Conservation (phyloP, 2,113 vertebrate species). For the Myotis yumanensis region DNA sequence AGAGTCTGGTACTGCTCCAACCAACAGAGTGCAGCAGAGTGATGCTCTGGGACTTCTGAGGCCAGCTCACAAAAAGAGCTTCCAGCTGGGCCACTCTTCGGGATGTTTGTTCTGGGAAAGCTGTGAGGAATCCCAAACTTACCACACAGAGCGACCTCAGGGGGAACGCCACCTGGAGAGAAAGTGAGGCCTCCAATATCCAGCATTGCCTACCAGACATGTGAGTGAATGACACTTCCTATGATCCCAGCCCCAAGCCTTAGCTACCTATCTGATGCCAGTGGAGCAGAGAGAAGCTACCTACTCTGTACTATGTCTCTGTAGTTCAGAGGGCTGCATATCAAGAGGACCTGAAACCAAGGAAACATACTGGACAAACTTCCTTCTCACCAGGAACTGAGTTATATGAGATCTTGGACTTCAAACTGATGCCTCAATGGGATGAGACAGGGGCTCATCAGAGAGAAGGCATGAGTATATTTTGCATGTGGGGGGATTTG, state of each 20-base stretch:
- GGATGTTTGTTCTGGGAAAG: neutral
- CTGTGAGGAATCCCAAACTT: neutral
- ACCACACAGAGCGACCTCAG: neutral
- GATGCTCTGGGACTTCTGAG: neutral
- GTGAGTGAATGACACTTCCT: neutral
- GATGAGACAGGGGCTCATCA: neutral
- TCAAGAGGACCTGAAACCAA: neutral
- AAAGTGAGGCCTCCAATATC: neutral
- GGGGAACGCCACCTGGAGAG: neutral
- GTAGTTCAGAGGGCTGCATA: neutral
- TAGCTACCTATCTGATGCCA: too few relatives aligned
- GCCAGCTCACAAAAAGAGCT: neutral
- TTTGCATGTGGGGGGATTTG: neutral
- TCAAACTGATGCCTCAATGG: neutral
- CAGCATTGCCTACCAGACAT: neutral
- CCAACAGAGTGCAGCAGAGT: neutral
- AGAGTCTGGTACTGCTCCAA: neutral
- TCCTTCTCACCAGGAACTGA: neutral
- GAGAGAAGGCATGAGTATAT: neutral
- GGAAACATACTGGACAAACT: neutral
- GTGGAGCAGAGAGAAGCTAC: neutral
- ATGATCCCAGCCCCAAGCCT: neutral
- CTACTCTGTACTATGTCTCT: neutral
- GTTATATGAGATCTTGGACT: neutral
- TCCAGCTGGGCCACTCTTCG: neutral